Base-by-base conservation (phyloP, 2,888 invertebrate species). In the Quadroppia sp. region DNA sequence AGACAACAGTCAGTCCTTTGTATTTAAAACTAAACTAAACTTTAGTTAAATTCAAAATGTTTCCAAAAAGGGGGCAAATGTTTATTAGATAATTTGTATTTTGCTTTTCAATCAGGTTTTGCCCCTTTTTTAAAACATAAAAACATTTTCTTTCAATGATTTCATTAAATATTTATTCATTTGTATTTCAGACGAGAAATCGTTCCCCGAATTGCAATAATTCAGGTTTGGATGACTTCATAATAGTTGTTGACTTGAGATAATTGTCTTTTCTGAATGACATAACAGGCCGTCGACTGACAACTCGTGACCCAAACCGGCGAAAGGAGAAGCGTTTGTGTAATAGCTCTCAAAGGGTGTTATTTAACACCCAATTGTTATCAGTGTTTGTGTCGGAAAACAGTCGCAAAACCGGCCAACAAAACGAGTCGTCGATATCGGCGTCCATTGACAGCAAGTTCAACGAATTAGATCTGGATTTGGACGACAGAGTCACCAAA, bases 301-400 rank as follows among this genome's bases (percentile, higher is more conserved):
- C 64, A 64, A 11, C 17, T 17, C 64, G 64, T 36, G 64, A 64
- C 36, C 36, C 32, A 2, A 64, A 64, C 36, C 32, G 36, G n/a
- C 30, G 32, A 32, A 64, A 64, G 20, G 64, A 32, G 32, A 64
- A 64, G 30, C 32, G 36, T 36, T 32, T 64, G 6, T 64, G 64
- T n/a, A 64, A 64, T 64, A 64, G 64, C 20, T 64, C 64, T 36
- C 64, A 64, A n/a, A 64, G 64, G 36, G 64, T 64, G 15, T 36
- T 36, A 32, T 64, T 64, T 32, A 64, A 64, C n/a, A 64, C 64
- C 15, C 64, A 64, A 36, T 50, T 71, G 71, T 17, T 71, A 23
- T 30, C 30, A 13, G 71, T 71, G 0, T 53, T 28, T n/a, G 40
- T 64, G 64, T 40, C 59, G 61, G 42, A 56, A 40, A 72, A 61